A percentile compares a stretch with the other conserved stretches of the same genome.
Conservation (phyloP, 2,113 vertebrate species). For the Malurus elegans region DNA sequence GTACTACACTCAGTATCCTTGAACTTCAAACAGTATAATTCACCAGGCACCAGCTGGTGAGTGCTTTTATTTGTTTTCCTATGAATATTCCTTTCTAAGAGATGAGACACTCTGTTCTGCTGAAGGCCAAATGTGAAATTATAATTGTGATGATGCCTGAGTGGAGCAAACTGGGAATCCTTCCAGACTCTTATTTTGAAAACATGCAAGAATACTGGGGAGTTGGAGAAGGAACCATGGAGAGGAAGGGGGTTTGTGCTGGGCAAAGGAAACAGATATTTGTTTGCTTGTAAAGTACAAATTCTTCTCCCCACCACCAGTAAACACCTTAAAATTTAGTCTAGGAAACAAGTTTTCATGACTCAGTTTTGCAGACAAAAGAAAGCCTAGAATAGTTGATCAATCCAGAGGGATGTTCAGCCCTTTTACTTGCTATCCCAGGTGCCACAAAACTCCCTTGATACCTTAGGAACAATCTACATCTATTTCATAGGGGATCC, state of each 20-base stretch:
- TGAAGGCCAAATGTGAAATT: slow-evolving; percentile 38
- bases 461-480: not conserved
- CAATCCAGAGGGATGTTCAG: not conserved
- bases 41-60: slow-evolving; percentile 41
- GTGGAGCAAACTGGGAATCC: not conserved
- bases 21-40: slow-evolving; percentile 4
- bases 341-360: not conserved
- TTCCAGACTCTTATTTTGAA: slow-evolving; percentile 13
- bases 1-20: not conserved
- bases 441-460: not conserved
- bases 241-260: not conserved
- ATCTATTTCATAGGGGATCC: not conserved
- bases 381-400: not conserved
- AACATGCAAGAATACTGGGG: not conserved
- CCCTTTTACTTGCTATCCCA: not conserved
- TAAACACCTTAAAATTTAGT: not conserved
- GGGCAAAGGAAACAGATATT: not conserved
- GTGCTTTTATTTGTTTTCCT: slow-evolving; percentile 55
- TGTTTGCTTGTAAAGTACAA: not conserved
- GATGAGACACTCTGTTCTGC: not conserved
- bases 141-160: not conserved
- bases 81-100: slow-evolving; percentile 17
- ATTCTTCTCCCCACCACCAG: not conserved
- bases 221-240: not conserved
- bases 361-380: not conserved